A percentile compares a stretch with the other conserved stretches of the same genome.
phyloP scores from a whole-genome alignment of 2,888 invertebrate species.

The Unio delphinus region DNA sequence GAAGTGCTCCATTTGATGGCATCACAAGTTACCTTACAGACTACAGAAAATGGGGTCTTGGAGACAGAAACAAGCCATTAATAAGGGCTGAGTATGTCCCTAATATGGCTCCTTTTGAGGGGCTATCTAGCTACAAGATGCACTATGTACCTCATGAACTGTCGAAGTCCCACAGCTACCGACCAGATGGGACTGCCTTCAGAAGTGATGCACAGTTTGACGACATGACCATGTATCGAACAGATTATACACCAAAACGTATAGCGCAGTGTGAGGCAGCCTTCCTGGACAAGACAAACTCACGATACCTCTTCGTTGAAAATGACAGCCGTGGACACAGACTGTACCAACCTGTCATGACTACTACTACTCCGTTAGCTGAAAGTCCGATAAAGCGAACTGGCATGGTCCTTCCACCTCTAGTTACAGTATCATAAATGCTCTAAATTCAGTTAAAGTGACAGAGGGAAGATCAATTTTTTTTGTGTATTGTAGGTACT shows the following conservation, averaged over 20 bases:
- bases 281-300: constrained; percentile 52
- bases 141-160: constrained; percentile 55
- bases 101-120: constrained; percentile 56
- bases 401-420: too few species aligned
- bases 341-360: constrained; percentile 55
- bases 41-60: constrained; percentile 55
- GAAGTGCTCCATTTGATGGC: constrained; percentile 60
- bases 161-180: constrained; percentile 36
- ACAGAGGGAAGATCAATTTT: too few species aligned
- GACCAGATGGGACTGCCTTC: constrained; percentile 46
- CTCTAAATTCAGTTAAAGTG: too few species aligned
- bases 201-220: constrained; percentile 56
- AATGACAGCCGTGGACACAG: constrained; percentile 64
- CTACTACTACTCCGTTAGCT: constrained; percentile 38
- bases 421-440: too few species aligned
- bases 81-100: constrained; percentile 38
- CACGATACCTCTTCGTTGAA: constrained; percentile 54
- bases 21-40: constrained; percentile 63
- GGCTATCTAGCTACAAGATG: constrained; percentile 56
- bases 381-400: too few species aligned
- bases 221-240: constrained; percentile 60
- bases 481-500: too few species aligned
- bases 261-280: constrained; percentile 62
- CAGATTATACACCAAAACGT: constrained; percentile 58
- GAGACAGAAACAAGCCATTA: constrained; percentile 22